phyloP scores from a whole-genome alignment of 2,888 invertebrate genomes.

The Diachrysia chrysitis region DNA sequence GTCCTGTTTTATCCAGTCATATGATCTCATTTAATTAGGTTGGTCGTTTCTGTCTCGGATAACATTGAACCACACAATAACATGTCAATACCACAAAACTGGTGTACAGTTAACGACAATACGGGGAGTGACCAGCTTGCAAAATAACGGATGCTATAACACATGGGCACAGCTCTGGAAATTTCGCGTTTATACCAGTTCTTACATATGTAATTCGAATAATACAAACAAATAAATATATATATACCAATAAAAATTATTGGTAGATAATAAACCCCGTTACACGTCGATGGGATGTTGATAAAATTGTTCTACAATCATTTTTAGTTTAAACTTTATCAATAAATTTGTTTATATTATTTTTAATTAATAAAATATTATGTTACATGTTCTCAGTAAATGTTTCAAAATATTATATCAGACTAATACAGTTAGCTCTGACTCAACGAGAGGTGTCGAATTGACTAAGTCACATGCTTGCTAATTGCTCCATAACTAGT shows the following conservation, averaged over 20 bases:
- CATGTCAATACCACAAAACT: conserved; percentile 55
- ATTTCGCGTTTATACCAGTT: conserved; percentile 26
- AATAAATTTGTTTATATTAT: neutral
- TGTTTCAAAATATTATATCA: conserved; percentile 44
- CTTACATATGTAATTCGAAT: conserved; percentile 8
- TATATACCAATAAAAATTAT: neutral
- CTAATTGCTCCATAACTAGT: conserved; percentile 76
- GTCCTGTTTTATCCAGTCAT: conserved; percentile 27
- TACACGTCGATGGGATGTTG: neutral
- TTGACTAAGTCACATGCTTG: conserved; percentile 70
- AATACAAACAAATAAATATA: neutral
- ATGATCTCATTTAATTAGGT: conserved; percentile 50
- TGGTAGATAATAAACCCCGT: neutral
- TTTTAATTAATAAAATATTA: neutral
- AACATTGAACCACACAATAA: conserved; percentile 57
- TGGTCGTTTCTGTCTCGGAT: conserved; percentile 42
- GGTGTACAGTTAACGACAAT: conserved; percentile 56
- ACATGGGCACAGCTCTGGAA: conserved; percentile 30
- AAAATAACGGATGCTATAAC: conserved; percentile 56
- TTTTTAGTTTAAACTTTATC: no score
- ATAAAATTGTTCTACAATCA: neutral
- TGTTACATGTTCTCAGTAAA: neutral
- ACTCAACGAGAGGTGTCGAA: conserved; percentile 70
- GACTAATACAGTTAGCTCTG: conserved; percentile 53
- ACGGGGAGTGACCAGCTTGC: conserved; percentile 62